Conservation (phyloP, 2,888 invertebrate genomes). For the Acronicta psi region DNA sequence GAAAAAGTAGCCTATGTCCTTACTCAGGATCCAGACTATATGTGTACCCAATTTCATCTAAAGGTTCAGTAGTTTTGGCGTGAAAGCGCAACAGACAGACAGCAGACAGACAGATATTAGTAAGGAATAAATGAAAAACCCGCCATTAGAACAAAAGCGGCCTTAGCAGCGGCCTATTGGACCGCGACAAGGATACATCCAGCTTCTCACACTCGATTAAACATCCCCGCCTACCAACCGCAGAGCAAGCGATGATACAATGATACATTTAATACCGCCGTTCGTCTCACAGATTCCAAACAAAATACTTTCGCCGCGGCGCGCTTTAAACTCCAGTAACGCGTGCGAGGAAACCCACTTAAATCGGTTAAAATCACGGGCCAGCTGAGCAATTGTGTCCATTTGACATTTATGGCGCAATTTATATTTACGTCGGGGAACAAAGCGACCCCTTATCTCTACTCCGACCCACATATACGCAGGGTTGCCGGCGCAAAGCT, state of each 20-base stretch:
- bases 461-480: constrained; percentile 51
- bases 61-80: too few species aligned
- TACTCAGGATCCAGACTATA: too few species aligned
- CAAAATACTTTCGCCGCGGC: constrained; percentile 28
- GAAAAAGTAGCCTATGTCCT: too few species aligned
- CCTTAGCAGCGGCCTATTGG: constrained; percentile 31
- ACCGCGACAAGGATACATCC: constrained; percentile 40
- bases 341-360: constrained; percentile 42
- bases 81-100: too few species aligned
- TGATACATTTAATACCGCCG: constrained; percentile 37
- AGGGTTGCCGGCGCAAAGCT: constrained; percentile 49
- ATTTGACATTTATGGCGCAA: constrained; percentile 80
- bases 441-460: constrained; percentile 67
- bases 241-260: constrained; percentile 37
- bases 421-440: constrained; percentile 76
- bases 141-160: constrained; percentile 29
- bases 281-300: constrained; percentile 29
- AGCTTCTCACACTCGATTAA: constrained; percentile 43
- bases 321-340: constrained; percentile 27
- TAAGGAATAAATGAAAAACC: constrained; percentile 5
- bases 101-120: too few species aligned
- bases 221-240: constrained; percentile 29
- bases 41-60: too few species aligned
- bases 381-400: constrained; percentile 74
- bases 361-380: constrained; percentile 64